These are phyloP conservation scores for Nemapogon koenigi DNA, from an alignment of 2,888 invertebrate genomes.

Conservation along the genomic window DNA sequence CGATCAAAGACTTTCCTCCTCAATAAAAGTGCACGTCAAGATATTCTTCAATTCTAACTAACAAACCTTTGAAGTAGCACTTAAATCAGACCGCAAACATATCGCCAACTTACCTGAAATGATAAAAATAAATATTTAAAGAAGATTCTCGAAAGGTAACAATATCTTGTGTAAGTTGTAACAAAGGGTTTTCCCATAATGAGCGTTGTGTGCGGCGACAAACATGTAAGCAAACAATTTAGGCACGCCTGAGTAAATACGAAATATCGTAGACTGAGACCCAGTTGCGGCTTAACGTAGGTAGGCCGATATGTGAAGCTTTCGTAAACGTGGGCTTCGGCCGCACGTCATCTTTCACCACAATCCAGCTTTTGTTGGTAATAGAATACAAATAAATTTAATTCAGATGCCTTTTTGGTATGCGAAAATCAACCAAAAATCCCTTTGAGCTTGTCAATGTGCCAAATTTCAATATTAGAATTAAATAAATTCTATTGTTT, in stretches of 20 bases:
- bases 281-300: constrained; percentile 40
- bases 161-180: constrained; percentile 56
- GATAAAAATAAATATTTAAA: constrained; percentile 56
- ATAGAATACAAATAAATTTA: constrained; percentile 58
- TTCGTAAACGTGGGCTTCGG: constrained; percentile 19
- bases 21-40: too few relatives aligned
- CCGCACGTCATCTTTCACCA: constrained; percentile 51
- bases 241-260: constrained; percentile 61
- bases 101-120: constrained; percentile 53
- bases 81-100: too few relatives aligned
- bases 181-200: constrained; percentile 57
- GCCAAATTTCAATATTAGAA: too few relatives aligned
- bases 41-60: too few relatives aligned
- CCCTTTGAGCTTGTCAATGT: too few relatives aligned
- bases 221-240: constrained; percentile 64
- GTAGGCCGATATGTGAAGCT: constrained; percentile 2
- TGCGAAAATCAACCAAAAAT: too few relatives aligned
- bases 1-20: too few relatives aligned
- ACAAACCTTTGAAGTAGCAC: too few relatives aligned
- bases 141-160: constrained; percentile 49
- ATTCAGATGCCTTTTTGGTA: constrained; percentile 1
- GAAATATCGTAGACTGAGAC: constrained; percentile 53
- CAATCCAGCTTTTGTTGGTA: constrained; percentile 48
- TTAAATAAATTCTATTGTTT: too few relatives aligned
- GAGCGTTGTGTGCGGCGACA: constrained; percentile 58